Percentiles rank a stretch among this genome's conserved stretches.
phyloP scores from a whole-genome alignment of 2,113 vertebrate species.

The Sturnira hondurensis region DNA sequence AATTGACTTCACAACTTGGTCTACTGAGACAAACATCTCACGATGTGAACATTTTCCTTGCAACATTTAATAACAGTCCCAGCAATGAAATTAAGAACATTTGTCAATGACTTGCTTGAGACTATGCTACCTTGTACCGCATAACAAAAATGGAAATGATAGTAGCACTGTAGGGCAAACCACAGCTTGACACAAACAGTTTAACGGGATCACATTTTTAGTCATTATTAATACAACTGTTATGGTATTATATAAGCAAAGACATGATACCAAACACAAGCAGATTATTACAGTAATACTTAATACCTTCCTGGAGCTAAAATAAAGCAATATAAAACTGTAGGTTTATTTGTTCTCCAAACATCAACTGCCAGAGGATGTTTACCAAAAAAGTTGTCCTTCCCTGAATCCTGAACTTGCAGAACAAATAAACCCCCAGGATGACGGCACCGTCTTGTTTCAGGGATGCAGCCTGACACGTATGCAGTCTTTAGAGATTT shows the following conservation, averaged over 20 bases:
- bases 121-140: neutral
- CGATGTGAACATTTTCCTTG: neutral
- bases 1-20: neutral
- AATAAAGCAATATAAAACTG: neutral
- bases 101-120: neutral
- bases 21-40: neutral
- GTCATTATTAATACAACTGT: neutral
- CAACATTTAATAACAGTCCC: neutral
- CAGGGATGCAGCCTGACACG: neutral
- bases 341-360: conserved; percentile 2
- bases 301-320: neutral
- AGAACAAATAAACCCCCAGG: neutral
- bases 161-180: neutral
- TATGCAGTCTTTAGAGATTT: neutral
- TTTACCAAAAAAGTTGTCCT: neutral
- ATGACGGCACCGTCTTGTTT: neutral
- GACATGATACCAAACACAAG: neutral
- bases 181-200: neutral
- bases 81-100: neutral
- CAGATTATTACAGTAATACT: neutral
- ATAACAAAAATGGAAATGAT: neutral
- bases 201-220: neutral
- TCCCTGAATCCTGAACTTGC: conserved; percentile 1
- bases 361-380: neutral
- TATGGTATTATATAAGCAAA: neutral